Base-by-base conservation (phyloP, 1,140 invertebrate species). In the Dolichoris vasculosae region DNA sequence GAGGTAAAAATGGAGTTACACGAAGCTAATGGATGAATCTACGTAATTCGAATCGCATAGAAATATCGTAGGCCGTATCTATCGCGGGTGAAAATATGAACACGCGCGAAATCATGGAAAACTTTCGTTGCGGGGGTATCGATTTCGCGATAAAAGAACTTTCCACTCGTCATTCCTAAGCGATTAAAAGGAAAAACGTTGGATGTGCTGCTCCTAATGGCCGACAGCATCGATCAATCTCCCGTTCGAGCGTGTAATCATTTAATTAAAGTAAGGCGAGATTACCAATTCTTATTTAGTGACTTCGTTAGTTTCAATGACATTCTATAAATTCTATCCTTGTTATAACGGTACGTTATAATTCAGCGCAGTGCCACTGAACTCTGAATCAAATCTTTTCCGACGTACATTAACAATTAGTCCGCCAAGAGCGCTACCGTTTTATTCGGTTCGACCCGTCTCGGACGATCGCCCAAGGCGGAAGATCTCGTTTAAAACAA, bases 211-310 rank as follows among this genome's bases (percentile, higher is more conserved):
- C n/a, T 38, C 26, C 69, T n/a, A 43, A 73, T 43, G 40, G 40
- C 69, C 69, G 11, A 6, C 38, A 26, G 38, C 17, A 40, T 26
- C 69, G 6, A 40, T n/a, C 69, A 69, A 69, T 69, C 69, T 73
- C 69, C 8, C 40, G 38, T n/a, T 43, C 32, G 38, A 46, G 55
- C 55, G 13, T 26, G 30, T 26, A 78, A 81, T 81, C 64, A 7
- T 64, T 51, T 48, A 32, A 81, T 71, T 69, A 46, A 55, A 78
- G 32, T 23, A 51, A 59, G 20, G 4, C 76, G 30, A 63, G 51
- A 80, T 80, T 32, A 46, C 55, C 35, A 80, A 64, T 80, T 80
- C 55, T 80, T 67, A 80, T 80, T 67, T 80, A 64, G 82, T 32
- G 38, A 23, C 51, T 75, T 51, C 48, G 20, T 59, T 59, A 55